phyloP scores from a whole-genome alignment of 2,888 invertebrate genomes.

The Coelopa pilipes region DNA sequence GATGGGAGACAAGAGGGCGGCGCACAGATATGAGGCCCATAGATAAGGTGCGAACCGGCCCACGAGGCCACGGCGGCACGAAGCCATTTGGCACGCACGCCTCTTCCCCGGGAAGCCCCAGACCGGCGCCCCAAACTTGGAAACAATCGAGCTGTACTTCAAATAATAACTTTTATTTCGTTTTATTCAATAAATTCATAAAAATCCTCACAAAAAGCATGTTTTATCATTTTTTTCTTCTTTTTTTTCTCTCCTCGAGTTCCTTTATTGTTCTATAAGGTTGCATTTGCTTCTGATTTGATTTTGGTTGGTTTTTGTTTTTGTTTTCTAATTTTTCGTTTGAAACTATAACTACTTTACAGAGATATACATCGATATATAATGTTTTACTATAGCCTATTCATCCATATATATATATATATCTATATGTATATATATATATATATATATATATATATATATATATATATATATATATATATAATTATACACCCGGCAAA shows the following conservation, averaged over 20 bases:
- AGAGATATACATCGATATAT: conserved; percentile 31
- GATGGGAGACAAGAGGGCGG: too few relatives aligned
- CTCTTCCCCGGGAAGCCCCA: too few relatives aligned
- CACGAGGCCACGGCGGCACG: too few relatives aligned
- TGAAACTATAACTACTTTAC: conserved; percentile 34
- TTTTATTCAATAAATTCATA: conserved; percentile 43
- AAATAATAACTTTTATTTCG: conserved; percentile 41
- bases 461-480: conserved; percentile 2
- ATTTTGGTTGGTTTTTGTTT: conserved; percentile 38
- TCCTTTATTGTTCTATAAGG: conserved; percentile 41
- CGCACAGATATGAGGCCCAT: too few relatives aligned
- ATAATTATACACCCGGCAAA: conserved; percentile 38
- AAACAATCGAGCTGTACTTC: conserved; percentile 33
- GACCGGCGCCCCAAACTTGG: too few relatives aligned
- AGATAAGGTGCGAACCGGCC: too few relatives aligned
- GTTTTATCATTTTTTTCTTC: conserved; percentile 47
- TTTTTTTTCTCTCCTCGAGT: conserved; percentile 8
- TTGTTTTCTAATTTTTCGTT: conserved; percentile 18
- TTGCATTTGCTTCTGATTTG: conserved; percentile 44
- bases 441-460: conserved; percentile 18
- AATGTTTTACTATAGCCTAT: conserved; percentile 3
- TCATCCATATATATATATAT: too few relatives aligned
- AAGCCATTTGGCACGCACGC: too few relatives aligned
- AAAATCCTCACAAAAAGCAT: conserved; percentile 39
- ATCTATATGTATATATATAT: conserved; percentile 1